phyloP scores from a whole-genome alignment of 2,113 vertebrate genomes.

The Melanotaenia duboulayi region DNA sequence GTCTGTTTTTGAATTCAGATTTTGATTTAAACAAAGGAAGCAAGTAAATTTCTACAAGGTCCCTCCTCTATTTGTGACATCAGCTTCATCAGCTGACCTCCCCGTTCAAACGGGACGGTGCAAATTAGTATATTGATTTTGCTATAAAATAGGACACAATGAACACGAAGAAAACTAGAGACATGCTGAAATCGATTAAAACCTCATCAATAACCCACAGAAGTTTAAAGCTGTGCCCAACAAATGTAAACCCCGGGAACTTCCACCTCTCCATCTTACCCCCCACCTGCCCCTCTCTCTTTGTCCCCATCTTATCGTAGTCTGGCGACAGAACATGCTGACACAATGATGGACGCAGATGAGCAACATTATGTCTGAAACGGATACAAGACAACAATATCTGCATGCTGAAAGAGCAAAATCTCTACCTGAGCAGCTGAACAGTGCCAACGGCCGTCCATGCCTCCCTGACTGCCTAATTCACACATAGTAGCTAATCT shows the following conservation, averaged over 20 bases:
- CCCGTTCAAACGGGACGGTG: slow-evolving; percentile 36
- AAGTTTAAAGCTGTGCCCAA: slow-evolving; percentile 29
- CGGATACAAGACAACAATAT: slow-evolving; percentile 57
- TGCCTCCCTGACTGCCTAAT: slow-evolving; percentile 95
- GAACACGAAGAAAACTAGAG: slow-evolving; percentile 24
- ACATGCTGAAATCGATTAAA: slow-evolving; percentile 37
- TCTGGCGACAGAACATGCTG: slow-evolving; percentile 50
- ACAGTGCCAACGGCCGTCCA: slow-evolving; percentile 99
- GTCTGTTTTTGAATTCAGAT: slow-evolving; percentile 18
- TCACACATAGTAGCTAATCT: slow-evolving; percentile 78
- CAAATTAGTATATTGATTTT: slow-evolving; percentile 61
- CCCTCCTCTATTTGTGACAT: slow-evolving; percentile 66
- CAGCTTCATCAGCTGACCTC: slow-evolving; percentile 57
- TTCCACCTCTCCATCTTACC: slow-evolving; percentile 10
- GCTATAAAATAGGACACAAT: slow-evolving; percentile 36
- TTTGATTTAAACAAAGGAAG: slow-evolving; percentile 27
- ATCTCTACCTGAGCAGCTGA: slow-evolving; percentile 95
- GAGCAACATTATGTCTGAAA: slow-evolving; percentile 10
- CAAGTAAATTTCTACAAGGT: slow-evolving; percentile 27
- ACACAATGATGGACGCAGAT: slow-evolving; percentile 41
- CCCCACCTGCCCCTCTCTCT: slow-evolving; percentile 19
- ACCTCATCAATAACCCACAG: slow-evolving; percentile 25
- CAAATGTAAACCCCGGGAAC: background rate
- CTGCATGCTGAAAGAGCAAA: slow-evolving; percentile 85
- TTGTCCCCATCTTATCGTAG: slow-evolving; percentile 22